These are phyloP conservation scores for Pseudorectes ferrugineus DNA, from an alignment of 2,113 vertebrate genomes.

Conservation along the genomic window DNA sequence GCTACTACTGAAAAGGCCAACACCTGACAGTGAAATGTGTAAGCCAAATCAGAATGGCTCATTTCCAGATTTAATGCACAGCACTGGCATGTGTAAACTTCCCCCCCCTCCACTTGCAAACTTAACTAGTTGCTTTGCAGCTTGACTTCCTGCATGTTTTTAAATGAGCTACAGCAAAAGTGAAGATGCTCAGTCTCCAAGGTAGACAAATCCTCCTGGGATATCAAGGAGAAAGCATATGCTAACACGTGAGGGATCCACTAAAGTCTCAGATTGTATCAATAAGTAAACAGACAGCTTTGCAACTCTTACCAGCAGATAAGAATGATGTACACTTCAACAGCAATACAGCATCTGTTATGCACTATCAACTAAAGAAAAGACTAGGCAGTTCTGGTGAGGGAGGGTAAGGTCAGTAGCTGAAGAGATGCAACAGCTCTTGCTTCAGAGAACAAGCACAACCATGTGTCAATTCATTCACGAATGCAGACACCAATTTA, in stretches of 20 bases:
- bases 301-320: background rate
- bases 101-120: background rate
- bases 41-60: background rate
- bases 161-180: background rate
- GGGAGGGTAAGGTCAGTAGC: background rate
- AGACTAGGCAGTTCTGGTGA: background rate
- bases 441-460: background rate
- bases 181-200: background rate
- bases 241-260: background rate
- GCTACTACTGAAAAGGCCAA: background rate
- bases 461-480: background rate
- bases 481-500: background rate
- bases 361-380: background rate
- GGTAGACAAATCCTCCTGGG: background rate
- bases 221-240: background rate
- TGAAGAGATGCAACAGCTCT: background rate
- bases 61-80: background rate
- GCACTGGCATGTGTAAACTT: background rate
- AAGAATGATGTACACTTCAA: background rate
- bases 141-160: background rate
- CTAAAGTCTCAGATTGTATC: background rate
- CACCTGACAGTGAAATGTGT: background rate
- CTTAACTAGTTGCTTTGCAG: background rate
- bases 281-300: background rate
- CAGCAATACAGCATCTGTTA: background rate